A percentile compares a stretch with the other conserved stretches of the same genome.
Conservation (phyloP, 1,140 invertebrate genomes). For the Drosophila asahinai region DNA sequence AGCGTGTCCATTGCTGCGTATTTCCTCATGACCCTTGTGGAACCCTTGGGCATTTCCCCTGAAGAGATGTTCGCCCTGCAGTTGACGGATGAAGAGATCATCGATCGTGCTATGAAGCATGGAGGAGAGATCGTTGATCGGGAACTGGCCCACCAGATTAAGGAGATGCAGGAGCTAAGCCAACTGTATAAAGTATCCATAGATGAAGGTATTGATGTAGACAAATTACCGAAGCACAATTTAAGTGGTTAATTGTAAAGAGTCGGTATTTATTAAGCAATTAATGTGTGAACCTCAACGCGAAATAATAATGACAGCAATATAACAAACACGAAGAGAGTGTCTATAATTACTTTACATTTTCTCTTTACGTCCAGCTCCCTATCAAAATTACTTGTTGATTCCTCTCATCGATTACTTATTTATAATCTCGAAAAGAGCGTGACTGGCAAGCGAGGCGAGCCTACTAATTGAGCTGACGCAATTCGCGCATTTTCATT, state of each 20-base stretch:
- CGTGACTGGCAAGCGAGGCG: not conserved
- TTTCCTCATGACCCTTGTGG: too few relatives aligned
- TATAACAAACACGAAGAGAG: not conserved
- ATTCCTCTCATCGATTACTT: not conserved
- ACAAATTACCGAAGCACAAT: not conserved
- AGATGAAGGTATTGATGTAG: not conserved
- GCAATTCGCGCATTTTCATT: not conserved
- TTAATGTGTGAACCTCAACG: too few relatives aligned
- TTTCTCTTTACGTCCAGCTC: too few relatives aligned
- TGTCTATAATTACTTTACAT: not conserved
- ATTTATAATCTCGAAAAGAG: not conserved
- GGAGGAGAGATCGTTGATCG: constrained; percentile 69
- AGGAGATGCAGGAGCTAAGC: constrained; percentile 63
- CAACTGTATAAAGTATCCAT: too few relatives aligned
- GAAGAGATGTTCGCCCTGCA: too few relatives aligned
- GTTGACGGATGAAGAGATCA: too few relatives aligned
- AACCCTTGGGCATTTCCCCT: too few relatives aligned
- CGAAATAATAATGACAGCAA: not conserved
- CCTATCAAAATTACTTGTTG: not conserved
- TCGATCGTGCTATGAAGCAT: not conserved
- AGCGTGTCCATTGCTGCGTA: too few relatives aligned
- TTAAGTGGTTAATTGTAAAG: not conserved
- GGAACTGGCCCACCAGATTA: constrained; percentile 68
- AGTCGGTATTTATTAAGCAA: too few relatives aligned
- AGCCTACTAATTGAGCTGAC: not conserved